These are phyloP conservation scores for Sylvilagus floridanus DNA, from an alignment of 2,797 vertebrate species.

Conservation along the genomic window DNA sequence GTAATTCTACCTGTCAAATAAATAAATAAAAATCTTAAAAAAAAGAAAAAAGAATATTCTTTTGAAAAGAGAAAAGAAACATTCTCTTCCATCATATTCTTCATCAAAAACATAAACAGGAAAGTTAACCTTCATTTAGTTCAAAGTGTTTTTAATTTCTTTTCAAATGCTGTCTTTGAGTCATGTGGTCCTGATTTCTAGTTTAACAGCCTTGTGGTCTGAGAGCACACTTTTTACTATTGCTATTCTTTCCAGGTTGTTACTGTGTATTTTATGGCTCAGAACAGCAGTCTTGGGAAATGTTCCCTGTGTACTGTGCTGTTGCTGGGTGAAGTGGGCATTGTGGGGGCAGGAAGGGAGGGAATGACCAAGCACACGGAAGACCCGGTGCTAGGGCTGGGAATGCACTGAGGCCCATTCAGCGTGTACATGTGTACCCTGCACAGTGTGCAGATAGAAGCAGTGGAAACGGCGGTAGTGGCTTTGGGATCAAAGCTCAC, in stretches of 20 bases:
- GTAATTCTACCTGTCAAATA: too few relatives aligned
- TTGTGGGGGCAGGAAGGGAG: not conserved
- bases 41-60: not conserved
- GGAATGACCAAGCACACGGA: not conserved
- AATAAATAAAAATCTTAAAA: too few relatives aligned
- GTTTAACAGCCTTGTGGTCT: not conserved
- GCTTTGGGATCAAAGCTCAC: not conserved
- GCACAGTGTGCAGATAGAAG: not conserved
- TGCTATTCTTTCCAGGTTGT: not conserved
- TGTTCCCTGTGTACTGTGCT: not conserved
- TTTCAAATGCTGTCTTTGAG: not conserved
- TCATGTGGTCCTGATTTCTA: not conserved
- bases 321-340: not conserved
- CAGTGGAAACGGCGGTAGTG: not conserved
- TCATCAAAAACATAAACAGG: conserved; percentile 19
- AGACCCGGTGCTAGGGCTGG: not conserved
- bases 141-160: not conserved
- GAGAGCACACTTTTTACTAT: not conserved
- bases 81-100: not conserved
- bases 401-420: not conserved
- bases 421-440: too few relatives aligned
- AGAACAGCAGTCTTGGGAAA: too few relatives aligned
- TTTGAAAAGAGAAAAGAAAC: conserved; percentile 20
- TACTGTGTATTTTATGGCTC: not conserved
- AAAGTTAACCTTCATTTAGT: conserved; percentile 19